A percentile compares a stretch with the other conserved stretches of the same genome.
Conservation (phyloP, 2,113 vertebrate species). For the Pangasianodon gigas region DNA sequence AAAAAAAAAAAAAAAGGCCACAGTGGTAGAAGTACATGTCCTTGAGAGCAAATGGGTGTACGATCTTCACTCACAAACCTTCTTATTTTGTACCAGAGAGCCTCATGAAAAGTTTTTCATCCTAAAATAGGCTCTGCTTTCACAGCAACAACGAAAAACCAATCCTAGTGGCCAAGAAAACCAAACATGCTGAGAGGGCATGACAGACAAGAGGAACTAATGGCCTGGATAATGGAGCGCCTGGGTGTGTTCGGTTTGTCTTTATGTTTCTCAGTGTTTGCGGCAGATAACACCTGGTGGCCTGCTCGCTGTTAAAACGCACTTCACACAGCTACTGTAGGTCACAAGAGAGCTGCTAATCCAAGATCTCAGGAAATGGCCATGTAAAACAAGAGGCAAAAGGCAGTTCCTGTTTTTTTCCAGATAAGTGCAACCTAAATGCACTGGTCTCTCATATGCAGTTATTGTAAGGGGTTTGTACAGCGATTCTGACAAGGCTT, state of each 20-base stretch:
- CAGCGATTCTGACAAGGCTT: neutral
- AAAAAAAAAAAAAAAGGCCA: neutral
- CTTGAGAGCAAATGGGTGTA: neutral
- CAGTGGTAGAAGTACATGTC: neutral
- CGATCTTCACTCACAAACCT: neutral
- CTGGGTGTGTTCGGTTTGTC: slow-evolving; percentile 34
- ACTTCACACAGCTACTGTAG: neutral
- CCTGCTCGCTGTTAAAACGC: neutral
- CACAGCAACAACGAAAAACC: neutral
- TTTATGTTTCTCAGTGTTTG: slow-evolving; percentile 28
- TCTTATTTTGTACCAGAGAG: neutral
- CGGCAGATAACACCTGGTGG: slow-evolving; percentile 10
- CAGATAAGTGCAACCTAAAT: neutral
- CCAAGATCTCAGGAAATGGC: slow-evolving; percentile 7
- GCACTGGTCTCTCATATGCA: neutral
- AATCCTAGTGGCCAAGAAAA: neutral
- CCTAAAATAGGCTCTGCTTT: slow-evolving; percentile 5
- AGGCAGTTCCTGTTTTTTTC: neutral
- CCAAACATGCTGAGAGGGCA: neutral
- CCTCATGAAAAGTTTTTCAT: neutral
- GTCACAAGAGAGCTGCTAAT: neutral
- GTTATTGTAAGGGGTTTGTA: neutral
- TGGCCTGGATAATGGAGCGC: slow-evolving; percentile 3
- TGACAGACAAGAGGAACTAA: slow-evolving; percentile 33
- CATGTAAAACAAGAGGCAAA: neutral